Evolutionary conservation across 2,888 invertebrate genomes (phyloP).

Genomic region (Leucophora obtusa): DNA sequence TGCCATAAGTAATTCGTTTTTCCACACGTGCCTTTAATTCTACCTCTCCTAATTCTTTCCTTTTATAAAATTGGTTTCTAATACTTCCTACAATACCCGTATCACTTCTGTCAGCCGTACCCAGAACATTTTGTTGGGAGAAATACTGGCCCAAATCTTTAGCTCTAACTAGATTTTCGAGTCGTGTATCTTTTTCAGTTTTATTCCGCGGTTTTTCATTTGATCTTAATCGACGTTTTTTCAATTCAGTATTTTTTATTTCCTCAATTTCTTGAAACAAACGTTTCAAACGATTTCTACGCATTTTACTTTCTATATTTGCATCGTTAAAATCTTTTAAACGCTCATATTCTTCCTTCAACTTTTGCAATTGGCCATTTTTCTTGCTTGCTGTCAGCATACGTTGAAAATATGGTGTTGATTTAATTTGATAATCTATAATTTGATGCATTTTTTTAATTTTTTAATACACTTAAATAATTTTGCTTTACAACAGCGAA

Average conservation of each 20-base stretch:
- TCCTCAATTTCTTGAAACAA: conserved; percentile 72
- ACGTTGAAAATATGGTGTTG: conserved; percentile 70
- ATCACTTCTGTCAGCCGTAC: conserved; percentile 50
- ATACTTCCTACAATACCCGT: conserved; percentile 54
- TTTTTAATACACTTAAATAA: too few species aligned
- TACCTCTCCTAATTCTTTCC: conserved; percentile 43
- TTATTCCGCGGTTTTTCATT: conserved; percentile 12
- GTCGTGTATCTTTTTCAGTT: conserved; percentile 63
- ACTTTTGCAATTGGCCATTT: conserved; percentile 71
- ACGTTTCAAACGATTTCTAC: conserved; percentile 71
- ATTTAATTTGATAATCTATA: conserved; percentile 70
- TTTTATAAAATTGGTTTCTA: conserved; percentile 32
- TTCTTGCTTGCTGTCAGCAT: conserved; percentile 69
- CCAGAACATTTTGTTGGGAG: conserved; percentile 68
- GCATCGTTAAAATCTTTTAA: conserved; percentile 71
- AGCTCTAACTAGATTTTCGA: conserved; percentile 67
- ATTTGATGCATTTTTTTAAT: too few species aligned
- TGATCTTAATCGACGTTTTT: conserved; percentile 35
- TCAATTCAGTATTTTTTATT: conserved; percentile 66
- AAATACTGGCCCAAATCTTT: conserved; percentile 70
- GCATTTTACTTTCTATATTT: conserved; percentile 72
- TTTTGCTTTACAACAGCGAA: too few species aligned
- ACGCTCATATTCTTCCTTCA: conserved; percentile 73
- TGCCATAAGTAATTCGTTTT: conserved; percentile 71
- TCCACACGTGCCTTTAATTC: conserved; percentile 62